phyloP scores from a whole-genome alignment of 2,113 vertebrate species.

The Phrynosoma blainvillii region DNA sequence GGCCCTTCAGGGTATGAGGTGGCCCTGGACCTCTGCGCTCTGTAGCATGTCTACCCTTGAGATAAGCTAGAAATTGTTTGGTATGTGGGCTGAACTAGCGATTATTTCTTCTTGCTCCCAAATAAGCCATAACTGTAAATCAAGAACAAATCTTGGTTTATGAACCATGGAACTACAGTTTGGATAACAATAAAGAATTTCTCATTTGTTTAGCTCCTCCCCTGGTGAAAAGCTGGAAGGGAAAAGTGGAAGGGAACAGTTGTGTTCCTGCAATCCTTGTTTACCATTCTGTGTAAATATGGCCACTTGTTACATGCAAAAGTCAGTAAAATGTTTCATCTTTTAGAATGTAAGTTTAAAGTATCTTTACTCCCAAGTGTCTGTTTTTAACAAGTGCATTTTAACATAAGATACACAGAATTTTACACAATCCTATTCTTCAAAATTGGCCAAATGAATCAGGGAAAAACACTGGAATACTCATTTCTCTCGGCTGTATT shows the following conservation, averaged over 20 bases:
- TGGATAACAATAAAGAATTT: background rate
- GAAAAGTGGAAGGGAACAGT: background rate
- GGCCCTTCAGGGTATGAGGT: too few species aligned
- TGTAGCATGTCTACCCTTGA: too few species aligned
- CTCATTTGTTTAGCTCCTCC: background rate
- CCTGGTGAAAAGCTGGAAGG: background rate
- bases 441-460: background rate
- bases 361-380: background rate
- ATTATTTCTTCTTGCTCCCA: background rate
- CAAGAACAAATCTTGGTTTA: background rate
- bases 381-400: background rate
- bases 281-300: background rate
- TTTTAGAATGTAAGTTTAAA: background rate
- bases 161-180: background rate
- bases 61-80: background rate
- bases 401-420: background rate
- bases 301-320: background rate
- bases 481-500: background rate
- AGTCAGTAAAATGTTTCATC: background rate
- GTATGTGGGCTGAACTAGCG: too few species aligned
- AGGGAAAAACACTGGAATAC: too few species aligned
- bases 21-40: too few species aligned
- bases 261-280: background rate
- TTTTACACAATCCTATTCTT: background rate
- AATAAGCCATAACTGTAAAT: background rate